Evolutionary conservation across 2,888 invertebrate genomes (phyloP), one percentile per base, ranked within the genome.

Genomic region (Pterobdella sp.): DNA sequence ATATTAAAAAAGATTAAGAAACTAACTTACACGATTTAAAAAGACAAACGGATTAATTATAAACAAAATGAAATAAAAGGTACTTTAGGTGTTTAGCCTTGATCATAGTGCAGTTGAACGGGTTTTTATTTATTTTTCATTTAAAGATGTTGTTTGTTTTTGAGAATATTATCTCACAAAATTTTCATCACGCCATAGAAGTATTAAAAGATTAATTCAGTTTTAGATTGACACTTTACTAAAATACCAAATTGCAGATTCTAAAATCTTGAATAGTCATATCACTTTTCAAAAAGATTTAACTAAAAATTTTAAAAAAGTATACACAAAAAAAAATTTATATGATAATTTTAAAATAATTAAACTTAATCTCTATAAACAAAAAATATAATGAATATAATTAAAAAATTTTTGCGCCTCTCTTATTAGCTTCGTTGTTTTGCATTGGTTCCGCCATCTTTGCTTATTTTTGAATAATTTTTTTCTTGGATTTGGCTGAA

Each of bases 371-470:
- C n/a, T n/a, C n/a, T n/a, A n/a, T n/a, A n/a, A n/a, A n/a, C n/a
- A n/a, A 42, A 42, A 42, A 42, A 42, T 42, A 14, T 42, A 42
- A 42, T 42, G 22, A 7, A 42, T 7, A 14, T 42, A 7, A 67
- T 7, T 49, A 29, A 69, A 52, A 70, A 34, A 70, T 10, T 68
- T 68, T 26, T 29, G 29, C 10, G 26, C 36, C 29, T 35, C 3
- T 26, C 26, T 3, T 34, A 65, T 65, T 71, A n/a, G 71, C 32
- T 71, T 71, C 71, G 56, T 71, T 71, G 71, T 71, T 71, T 71
- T 71, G 71, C 71, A 71, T 71, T 52, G 71, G 35, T 56, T 71
- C 71, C 71, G 71, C 71, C 71, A 71, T 71, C 34, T 71, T 71
- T 32, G 71, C 26, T 63, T 56, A 71, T 34, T 71, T 71, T 71